Conservation (phyloP, 1,140 invertebrate species). For the Leptopilina clavipes region DNA sequence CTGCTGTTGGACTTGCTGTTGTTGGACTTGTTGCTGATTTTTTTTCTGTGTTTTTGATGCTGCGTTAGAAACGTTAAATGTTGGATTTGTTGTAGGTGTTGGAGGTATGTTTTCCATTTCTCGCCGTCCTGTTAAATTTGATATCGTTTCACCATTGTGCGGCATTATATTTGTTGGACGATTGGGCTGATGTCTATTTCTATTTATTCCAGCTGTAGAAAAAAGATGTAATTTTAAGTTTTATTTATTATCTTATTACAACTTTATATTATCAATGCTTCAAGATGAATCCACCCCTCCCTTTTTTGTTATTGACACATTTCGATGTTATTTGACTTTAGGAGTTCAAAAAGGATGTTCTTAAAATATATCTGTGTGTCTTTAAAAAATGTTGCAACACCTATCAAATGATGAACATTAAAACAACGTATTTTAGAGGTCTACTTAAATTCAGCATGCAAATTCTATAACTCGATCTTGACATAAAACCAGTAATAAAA, state of each 20-base stretch:
- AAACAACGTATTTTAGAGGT: too few relatives aligned
- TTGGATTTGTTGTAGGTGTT: constrained; percentile 61
- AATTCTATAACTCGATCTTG: too few relatives aligned
- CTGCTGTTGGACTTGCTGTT: constrained; percentile 55
- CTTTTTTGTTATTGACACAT: too few relatives aligned
- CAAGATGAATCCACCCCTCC: too few relatives aligned
- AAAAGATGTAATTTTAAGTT: constrained; percentile 9
- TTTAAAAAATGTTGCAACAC: too few relatives aligned
- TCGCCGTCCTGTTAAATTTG: constrained; percentile 64
- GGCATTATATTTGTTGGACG: constrained; percentile 72
- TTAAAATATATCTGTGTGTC: too few relatives aligned
- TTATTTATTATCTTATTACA: not conserved
- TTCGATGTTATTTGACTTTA: too few relatives aligned
- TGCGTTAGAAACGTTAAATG: constrained; percentile 53
- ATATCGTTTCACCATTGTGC: constrained; percentile 61
- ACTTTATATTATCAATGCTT: not conserved
- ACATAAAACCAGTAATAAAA: too few relatives aligned
- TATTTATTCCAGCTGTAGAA: constrained; percentile 68
- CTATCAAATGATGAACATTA: too few relatives aligned
- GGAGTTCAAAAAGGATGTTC: too few relatives aligned
- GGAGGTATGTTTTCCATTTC: constrained; percentile 72
- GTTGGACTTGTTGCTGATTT: constrained; percentile 54
- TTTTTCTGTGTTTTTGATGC: constrained; percentile 55
- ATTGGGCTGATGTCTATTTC: constrained; percentile 63
- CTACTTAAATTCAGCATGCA: too few relatives aligned